Conservation (phyloP, 2,113 vertebrate genomes). For the Entelurus aequoreus region DNA sequence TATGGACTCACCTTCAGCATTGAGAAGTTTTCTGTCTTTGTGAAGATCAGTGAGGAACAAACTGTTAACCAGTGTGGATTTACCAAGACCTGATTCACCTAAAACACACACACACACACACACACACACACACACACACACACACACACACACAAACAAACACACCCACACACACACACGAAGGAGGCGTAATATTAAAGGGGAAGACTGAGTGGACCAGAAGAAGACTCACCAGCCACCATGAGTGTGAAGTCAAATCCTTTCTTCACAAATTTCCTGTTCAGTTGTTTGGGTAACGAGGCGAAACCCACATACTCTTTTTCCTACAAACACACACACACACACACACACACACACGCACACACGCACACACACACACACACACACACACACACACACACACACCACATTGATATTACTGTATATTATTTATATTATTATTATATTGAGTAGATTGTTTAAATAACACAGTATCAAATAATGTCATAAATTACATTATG, state of each 20-base stretch:
- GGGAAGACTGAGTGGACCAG: background rate
- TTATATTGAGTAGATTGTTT: too few relatives aligned
- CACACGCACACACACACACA: background rate
- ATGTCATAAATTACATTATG: too few relatives aligned
- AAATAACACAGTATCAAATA: too few relatives aligned
- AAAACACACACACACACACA: background rate
- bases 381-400: too few relatives aligned
- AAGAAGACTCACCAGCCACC: background rate
- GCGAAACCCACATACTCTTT: background rate
- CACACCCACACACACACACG: background rate
- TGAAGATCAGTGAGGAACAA: conserved; percentile 3
- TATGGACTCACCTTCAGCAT: background rate
- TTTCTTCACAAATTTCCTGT: conserved; percentile 3
- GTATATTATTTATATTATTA: too few relatives aligned
- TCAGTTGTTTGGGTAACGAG: background rate
- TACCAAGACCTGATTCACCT: background rate
- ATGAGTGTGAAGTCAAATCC: conserved; percentile 4
- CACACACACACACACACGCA: too few relatives aligned
- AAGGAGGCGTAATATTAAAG: background rate
- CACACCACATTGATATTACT: background rate
- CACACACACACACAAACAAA: background rate
- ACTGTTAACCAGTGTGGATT: conserved; percentile 3
- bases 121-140: background rate
- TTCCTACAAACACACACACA: background rate
- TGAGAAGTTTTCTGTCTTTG: conserved; percentile 3